A percentile compares a stretch with the other conserved stretches of the same genome.
These are phyloP conservation scores for Pimephales promelas DNA, from an alignment of 2,113 vertebrate genomes.

Conservation along the genomic window DNA sequence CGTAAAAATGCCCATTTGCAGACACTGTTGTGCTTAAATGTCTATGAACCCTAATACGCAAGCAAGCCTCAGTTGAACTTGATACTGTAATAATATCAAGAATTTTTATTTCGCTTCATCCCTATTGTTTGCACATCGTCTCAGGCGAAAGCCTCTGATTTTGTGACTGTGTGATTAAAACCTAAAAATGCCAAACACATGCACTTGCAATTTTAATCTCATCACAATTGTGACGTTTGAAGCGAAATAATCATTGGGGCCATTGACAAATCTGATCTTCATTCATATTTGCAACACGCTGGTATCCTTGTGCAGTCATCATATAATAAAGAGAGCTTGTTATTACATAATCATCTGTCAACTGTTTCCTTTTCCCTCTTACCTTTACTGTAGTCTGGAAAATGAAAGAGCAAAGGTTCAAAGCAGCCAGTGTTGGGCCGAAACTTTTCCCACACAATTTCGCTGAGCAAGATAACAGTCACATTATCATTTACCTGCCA, in stretches of 20 bases:
- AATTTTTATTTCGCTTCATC: too few relatives aligned
- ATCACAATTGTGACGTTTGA: not conserved
- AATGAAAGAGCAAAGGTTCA: conserved; percentile 90
- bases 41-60: too few relatives aligned
- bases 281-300: not conserved
- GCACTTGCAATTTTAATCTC: not conserved
- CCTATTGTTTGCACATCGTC: not conserved
- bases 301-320: too few relatives aligned
- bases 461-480: conserved; percentile 89
- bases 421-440: conserved; percentile 88
- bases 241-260: not conserved
- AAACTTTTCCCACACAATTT: conserved; percentile 96
- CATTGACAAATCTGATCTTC: not conserved
- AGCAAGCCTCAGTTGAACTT: too few relatives aligned
- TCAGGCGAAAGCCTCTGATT: not conserved
- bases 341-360: not conserved
- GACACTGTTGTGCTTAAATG: too few relatives aligned
- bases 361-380: conserved; percentile 29
- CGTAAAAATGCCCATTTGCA: too few relatives aligned
- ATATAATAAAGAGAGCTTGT: not conserved
- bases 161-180: too few relatives aligned
- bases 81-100: too few relatives aligned
- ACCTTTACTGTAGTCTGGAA: conserved; percentile 98
- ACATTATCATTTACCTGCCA: conserved; percentile 87
- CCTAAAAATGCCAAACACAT: not conserved